Conservation (phyloP, 2,113 vertebrate species). For the Protobothrops flavoviridis region DNA sequence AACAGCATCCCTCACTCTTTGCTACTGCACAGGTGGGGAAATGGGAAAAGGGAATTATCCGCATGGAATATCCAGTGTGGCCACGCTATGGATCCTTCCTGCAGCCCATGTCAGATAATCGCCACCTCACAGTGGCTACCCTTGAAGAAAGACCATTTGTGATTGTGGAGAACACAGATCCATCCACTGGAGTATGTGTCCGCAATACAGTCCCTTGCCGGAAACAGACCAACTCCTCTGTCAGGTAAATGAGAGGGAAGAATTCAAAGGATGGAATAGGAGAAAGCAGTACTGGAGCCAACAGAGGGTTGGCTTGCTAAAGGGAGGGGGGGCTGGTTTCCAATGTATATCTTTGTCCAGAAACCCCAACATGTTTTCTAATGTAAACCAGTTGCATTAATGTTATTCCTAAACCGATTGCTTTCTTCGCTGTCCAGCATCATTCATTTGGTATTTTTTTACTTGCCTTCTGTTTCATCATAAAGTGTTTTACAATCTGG, state of each 20-base stretch:
- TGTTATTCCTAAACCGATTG: neutral
- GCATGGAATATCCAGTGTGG: slow-evolving; percentile 97
- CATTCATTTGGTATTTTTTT: neutral
- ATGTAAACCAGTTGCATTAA: neutral
- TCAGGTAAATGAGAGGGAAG: slow-evolving; percentile 65
- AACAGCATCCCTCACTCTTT: neutral
- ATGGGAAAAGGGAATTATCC: slow-evolving; percentile 88
- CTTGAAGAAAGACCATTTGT: slow-evolving; percentile 96
- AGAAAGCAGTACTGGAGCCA: neutral
- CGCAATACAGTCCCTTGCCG: slow-evolving; percentile 97
- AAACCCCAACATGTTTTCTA: neutral
- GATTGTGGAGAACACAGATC: slow-evolving; percentile 93
- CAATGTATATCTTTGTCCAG: neutral
- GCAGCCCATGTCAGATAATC: slow-evolving; percentile 88
- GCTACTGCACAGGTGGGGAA: slow-evolving; percentile 81
- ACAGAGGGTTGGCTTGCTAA: neutral
- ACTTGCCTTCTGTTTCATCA: neutral
- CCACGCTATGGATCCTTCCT: slow-evolving; percentile 89
- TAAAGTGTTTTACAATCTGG: neutral
- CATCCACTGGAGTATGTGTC: slow-evolving; percentile 86
- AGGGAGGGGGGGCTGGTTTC: neutral
- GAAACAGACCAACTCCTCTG: slow-evolving; percentile 90
- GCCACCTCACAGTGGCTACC: slow-evolving; percentile 92
- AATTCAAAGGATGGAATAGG: neutral
- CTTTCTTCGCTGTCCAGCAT: neutral